Evolutionary conservation across 2,888 invertebrate genomes (phyloP).

Genomic region (Leptopilina syphax): DNA sequence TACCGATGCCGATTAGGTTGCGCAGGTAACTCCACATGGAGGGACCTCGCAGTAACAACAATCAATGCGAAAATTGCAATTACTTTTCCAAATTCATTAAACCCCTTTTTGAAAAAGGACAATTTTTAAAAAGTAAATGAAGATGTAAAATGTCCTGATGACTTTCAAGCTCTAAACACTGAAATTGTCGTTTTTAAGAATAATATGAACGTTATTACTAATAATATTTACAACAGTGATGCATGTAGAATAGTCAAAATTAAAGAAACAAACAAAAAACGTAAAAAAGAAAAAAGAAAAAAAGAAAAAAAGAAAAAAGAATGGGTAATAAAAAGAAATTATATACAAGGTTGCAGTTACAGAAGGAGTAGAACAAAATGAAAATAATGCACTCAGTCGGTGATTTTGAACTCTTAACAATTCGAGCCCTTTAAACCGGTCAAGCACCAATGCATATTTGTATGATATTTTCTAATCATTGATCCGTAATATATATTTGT

Average conservation of each 20-base stretch:
- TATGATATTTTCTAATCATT: slow-evolving; percentile 75
- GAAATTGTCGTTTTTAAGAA: slow-evolving; percentile 15
- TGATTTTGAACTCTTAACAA: slow-evolving; percentile 45
- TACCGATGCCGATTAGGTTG: slow-evolving; percentile 66
- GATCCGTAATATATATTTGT: slow-evolving; percentile 73
- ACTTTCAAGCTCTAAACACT: background rate
- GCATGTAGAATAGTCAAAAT: slow-evolving; percentile 45
- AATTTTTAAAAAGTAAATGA: background rate
- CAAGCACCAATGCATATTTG: slow-evolving; percentile 68
- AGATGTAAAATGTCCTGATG: slow-evolving; percentile 1
- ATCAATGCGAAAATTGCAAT: slow-evolving; percentile 43
- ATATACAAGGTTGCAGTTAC: slow-evolving; percentile 74
- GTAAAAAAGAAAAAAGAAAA: slow-evolving; percentile 39
- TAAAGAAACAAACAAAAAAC: background rate
- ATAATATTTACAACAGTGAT: slow-evolving; percentile 14
- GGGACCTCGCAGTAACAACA: slow-evolving; percentile 50
- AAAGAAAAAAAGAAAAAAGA: slow-evolving; percentile 35
- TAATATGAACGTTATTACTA: slow-evolving; percentile 7
- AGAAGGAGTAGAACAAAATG: slow-evolving; percentile 59
- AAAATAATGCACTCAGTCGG: slow-evolving; percentile 47
- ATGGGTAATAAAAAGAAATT: slow-evolving; percentile 55
- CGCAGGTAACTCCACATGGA: slow-evolving; percentile 57
- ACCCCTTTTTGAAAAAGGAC: background rate
- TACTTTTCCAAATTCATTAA: slow-evolving; percentile 62
- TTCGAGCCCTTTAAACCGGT: slow-evolving; percentile 56